These are phyloP conservation scores for Nomada fabriciana DNA, from an alignment of 2,888 invertebrate species.

Conservation along the genomic window DNA sequence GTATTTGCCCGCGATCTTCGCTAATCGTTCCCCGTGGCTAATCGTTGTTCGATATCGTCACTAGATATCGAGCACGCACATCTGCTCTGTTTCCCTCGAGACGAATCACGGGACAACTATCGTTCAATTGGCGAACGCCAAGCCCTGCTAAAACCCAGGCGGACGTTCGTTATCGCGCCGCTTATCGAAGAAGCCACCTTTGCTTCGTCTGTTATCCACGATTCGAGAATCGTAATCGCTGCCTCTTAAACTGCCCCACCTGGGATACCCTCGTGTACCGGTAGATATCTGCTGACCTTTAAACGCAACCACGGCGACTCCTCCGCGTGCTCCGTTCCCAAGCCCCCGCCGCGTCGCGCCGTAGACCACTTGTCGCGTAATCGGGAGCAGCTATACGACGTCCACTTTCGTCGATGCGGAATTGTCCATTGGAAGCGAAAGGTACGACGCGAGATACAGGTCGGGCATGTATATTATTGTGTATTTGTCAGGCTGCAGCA, in stretches of 20 bases:
- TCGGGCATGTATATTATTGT: conserved; percentile 63
- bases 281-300: conserved; percentile 51
- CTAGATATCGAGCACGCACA: conserved; percentile 29
- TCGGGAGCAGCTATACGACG: conserved; percentile 55
- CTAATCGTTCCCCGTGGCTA: conserved; percentile 49
- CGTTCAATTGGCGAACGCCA: no score
- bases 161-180: no score
- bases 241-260: conserved; percentile 24
- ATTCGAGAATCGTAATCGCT: conserved; percentile 8
- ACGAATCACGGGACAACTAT: no score
- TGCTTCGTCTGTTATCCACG: background rate
- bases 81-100: no score
- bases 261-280: conserved; percentile 36
- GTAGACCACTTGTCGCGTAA: conserved; percentile 57
- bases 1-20: conserved; percentile 61
- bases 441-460: conserved; percentile 57
- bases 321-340: conserved; percentile 43
- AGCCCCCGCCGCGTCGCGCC: conserved; percentile 1
- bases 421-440: conserved; percentile 55
- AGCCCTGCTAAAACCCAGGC: conserved; percentile 15
- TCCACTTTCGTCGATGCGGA: conserved; percentile 60
- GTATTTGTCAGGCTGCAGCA: conserved; percentile 67
- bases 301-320: conserved; percentile 34
- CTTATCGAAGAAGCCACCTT: conserved; percentile 1
- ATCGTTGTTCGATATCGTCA: conserved; percentile 2